A percentile compares a stretch with the other conserved stretches of the same genome.
Conservation (phyloP, 2,797 vertebrate species). For the Silurus lanzhouensis region DNA sequence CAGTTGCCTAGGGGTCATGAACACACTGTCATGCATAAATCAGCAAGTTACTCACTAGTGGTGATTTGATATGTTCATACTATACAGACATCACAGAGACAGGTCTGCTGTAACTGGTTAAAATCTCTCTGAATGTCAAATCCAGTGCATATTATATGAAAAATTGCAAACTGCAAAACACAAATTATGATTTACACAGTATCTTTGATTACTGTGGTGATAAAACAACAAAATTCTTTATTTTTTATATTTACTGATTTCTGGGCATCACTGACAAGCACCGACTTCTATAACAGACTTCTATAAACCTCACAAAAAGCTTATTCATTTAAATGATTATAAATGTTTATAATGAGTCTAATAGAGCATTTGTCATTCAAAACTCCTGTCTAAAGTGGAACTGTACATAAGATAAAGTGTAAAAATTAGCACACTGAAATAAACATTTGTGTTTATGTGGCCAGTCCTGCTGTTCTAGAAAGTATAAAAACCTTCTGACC, state of each 20-base stretch:
- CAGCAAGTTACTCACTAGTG: background rate
- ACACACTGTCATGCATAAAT: background rate
- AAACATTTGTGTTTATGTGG: background rate
- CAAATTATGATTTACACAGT: background rate
- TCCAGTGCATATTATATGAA: background rate
- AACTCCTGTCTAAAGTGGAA: background rate
- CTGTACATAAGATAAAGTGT: background rate
- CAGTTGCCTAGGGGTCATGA: constrained; percentile 63
- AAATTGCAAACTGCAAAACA: background rate
- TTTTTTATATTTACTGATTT: background rate
- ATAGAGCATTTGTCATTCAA: background rate
- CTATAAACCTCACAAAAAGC: background rate
- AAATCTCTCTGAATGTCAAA: background rate
- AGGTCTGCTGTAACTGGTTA: background rate
- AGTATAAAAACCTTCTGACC: background rate
- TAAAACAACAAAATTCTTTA: background rate
- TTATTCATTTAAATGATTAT: background rate
- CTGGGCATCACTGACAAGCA: background rate
- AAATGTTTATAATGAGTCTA: background rate
- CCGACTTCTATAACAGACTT: background rate
- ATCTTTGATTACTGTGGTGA: background rate
- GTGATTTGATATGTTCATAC: background rate
- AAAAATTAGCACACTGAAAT: background rate
- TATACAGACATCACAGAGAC: background rate
- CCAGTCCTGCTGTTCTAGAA: background rate